These are phyloP conservation scores for Streptopelia turtur DNA, from an alignment of 2,797 vertebrate species.

Conservation along the genomic window DNA sequence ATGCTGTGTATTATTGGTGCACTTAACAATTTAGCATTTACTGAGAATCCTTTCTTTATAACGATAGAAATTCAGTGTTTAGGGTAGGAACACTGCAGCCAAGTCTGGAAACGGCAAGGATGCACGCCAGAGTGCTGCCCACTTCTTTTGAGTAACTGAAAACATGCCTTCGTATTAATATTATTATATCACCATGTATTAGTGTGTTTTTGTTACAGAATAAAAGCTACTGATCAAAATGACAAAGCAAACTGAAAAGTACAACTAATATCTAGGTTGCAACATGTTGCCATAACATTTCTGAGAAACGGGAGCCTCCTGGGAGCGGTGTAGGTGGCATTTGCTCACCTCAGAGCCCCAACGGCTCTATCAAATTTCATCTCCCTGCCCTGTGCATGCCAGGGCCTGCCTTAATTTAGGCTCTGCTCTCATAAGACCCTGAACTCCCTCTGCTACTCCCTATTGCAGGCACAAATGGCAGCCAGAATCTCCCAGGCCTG, in stretches of 20 bases:
- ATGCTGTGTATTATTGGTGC: accelerated
- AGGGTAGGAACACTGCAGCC: neutral
- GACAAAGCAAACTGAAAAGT: constrained; percentile 20
- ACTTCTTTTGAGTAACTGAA: neutral
- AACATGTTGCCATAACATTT: constrained; percentile 50
- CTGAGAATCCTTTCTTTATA: neutral
- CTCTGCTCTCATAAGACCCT: neutral
- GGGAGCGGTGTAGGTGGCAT: constrained; percentile 32
- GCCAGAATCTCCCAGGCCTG: neutral
- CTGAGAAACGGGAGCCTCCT: constrained; percentile 9
- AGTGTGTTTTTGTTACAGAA: neutral
- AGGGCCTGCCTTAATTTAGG: constrained; percentile 37
- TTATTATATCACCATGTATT: neutral
- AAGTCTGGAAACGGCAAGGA: neutral
- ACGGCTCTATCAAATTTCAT: neutral
- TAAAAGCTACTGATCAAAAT: constrained; percentile 16
- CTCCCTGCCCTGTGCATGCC: neutral
- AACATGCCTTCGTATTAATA: neutral
- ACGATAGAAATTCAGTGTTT: neutral
- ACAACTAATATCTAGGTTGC: constrained; percentile 11
- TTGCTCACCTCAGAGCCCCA: neutral
- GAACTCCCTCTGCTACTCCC: neutral
- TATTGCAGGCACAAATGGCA: neutral
- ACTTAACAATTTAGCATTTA: neutral
- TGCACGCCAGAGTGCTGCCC: neutral